phyloP scores from a whole-genome alignment of 37 sponge, comb jelly and placozoan genomes.

The Beroe ovata region DNA sequence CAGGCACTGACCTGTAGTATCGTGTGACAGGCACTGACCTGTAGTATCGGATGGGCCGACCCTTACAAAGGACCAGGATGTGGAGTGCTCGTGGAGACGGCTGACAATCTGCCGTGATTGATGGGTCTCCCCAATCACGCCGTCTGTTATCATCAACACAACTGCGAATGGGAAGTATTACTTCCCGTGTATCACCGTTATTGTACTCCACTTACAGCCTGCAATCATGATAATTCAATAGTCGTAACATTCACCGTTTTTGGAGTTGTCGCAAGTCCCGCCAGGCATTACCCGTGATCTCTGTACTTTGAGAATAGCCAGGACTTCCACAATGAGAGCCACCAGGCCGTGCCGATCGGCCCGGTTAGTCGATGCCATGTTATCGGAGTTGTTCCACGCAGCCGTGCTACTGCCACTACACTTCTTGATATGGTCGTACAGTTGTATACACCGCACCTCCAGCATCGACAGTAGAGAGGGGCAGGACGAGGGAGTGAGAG shows the following conservation, averaged over 20 bases:
- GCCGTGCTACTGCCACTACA: background rate
- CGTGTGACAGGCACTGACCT: too few relatives aligned
- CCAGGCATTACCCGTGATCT: background rate
- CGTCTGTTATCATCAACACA: constrained; percentile 64
- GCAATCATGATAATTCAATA: background rate
- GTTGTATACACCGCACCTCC: background rate
- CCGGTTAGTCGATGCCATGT: background rate
- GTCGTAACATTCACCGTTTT: background rate
- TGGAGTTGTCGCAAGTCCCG: background rate
- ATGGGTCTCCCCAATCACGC: constrained; percentile 49
- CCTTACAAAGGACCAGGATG: constrained; percentile 55
- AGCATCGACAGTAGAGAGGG: background rate
- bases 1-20: too few relatives aligned
- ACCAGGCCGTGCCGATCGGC: constrained; percentile 11
- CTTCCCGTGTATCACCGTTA: too few relatives aligned
- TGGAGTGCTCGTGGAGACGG: background rate
- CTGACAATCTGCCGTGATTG: constrained; percentile 24
- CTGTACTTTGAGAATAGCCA: constrained; percentile 35
- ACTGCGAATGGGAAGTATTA: background rate
- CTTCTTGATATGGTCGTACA: constrained; percentile 53
- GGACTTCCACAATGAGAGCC: constrained; percentile 10
- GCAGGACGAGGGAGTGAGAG: background rate
- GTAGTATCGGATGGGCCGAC: constrained; percentile 17
- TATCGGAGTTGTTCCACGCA: background rate
- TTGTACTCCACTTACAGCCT: too few relatives aligned